phyloP scores from a whole-genome alignment of 2,888 invertebrate species.

The Neuroscelio doddi region DNA sequence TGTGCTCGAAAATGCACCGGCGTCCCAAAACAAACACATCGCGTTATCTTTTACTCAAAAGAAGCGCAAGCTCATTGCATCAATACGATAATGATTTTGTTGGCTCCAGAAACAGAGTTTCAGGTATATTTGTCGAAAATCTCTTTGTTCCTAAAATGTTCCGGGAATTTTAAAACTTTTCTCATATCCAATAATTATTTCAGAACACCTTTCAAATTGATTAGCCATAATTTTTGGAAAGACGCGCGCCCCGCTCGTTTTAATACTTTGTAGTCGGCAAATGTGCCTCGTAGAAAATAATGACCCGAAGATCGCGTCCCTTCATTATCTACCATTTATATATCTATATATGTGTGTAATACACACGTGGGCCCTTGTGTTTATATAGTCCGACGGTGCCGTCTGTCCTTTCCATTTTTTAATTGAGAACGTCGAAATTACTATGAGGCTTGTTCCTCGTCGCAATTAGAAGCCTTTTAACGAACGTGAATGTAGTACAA shows the following conservation, averaged over 20 bases:
- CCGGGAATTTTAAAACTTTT: background rate
- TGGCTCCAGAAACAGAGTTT: too few relatives aligned
- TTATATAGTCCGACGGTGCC: conserved; percentile 35
- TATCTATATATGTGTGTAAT: conserved; percentile 11
- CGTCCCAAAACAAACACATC: conserved; percentile 8
- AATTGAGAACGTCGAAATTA: conserved; percentile 42
- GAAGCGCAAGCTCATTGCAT: too few relatives aligned
- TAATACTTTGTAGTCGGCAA: conserved; percentile 45
- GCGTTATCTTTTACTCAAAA: too few relatives aligned
- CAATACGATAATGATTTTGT: too few relatives aligned
- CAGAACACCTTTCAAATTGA: conserved; percentile 46
- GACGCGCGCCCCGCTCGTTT: conserved; percentile 36
- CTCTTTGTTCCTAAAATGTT: conserved; percentile 8
- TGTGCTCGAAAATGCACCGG: conserved; percentile 1
- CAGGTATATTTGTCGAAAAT: background rate
- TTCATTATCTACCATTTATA: conserved; percentile 36
- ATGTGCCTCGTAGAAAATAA: conserved; percentile 45
- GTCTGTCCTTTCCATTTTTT: conserved; percentile 41
- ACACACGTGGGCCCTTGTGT: conserved; percentile 30
- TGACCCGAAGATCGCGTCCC: conserved; percentile 41
- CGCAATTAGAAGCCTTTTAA: conserved; percentile 41
- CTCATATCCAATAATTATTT: conserved; percentile 35
- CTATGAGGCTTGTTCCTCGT: conserved; percentile 26
- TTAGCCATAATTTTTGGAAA: conserved; percentile 47
- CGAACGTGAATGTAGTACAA: conserved; percentile 37